These are phyloP conservation scores for Epinephelus moara DNA, from an alignment of 2,113 vertebrate species.

Conservation along the genomic window DNA sequence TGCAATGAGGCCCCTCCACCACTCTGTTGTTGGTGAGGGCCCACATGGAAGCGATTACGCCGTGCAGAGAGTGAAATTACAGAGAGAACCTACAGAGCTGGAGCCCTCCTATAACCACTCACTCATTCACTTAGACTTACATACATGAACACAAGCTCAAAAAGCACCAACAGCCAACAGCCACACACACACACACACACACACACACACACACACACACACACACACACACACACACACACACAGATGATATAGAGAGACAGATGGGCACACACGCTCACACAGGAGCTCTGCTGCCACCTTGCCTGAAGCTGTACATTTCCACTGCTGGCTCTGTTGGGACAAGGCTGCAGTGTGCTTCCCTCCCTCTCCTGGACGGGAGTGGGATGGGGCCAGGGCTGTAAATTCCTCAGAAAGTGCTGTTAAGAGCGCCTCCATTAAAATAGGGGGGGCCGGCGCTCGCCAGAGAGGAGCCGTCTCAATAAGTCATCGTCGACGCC, in stretches of 20 bases:
- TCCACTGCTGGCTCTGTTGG: slow-evolving; percentile 69
- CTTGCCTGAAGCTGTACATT: slow-evolving; percentile 75
- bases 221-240: slow-evolving; percentile 22
- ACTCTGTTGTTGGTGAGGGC: slow-evolving; percentile 70
- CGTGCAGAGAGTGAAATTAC: slow-evolving; percentile 81
- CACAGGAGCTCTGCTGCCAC: slow-evolving; percentile 51
- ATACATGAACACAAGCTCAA: slow-evolving; percentile 35
- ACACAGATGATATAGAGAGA: slow-evolving; percentile 7
- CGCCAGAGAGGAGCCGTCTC: slow-evolving; percentile 79
- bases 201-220: slow-evolving; percentile 8
- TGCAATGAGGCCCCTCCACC: slow-evolving; percentile 66
- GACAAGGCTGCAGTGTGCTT: slow-evolving; percentile 73
- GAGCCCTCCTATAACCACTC: slow-evolving; percentile 69
- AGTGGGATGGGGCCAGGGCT: slow-evolving; percentile 60
- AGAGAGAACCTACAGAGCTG: slow-evolving; percentile 75
- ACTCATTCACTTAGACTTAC: slow-evolving; percentile 67
- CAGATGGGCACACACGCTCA: slow-evolving; percentile 15
- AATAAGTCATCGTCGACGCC: slow-evolving; percentile 71
- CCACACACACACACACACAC: slow-evolving; percentile 2
- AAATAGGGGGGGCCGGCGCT: slow-evolving; percentile 61
- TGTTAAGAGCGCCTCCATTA: slow-evolving; percentile 78
- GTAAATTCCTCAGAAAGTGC: slow-evolving; percentile 84
- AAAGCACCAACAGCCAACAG: slow-evolving; percentile 24
- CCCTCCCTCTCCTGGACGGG: slow-evolving; percentile 57
- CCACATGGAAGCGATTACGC: slow-evolving; percentile 86